Base-by-base conservation (phyloP, 2,797 vertebrate genomes). In the Lateolabrax maculatus region DNA sequence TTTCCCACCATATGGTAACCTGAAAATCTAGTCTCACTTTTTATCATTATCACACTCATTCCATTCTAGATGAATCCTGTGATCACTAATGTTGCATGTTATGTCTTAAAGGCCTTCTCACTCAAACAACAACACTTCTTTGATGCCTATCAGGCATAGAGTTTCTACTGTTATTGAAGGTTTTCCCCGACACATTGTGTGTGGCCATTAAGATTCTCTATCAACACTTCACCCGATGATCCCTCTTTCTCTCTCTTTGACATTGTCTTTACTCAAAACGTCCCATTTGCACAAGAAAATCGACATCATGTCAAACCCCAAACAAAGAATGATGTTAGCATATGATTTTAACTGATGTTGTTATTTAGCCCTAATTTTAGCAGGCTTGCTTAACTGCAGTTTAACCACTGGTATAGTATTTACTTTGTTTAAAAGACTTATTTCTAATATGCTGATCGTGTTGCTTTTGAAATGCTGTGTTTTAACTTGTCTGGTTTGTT, bases 401-500 rank as follows among this genome's bases (percentile, higher is more conserved):
- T 77, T 84, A 69, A 78, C 62, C 23, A 29, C 3, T 51, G 3
- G 27, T 27, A 27, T 25, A 31, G 37, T 51, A 37, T 65, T 25
- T 21, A n/a, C 62, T 63, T 36, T 23, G 16, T 51, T 68, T 64
- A 27, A 36, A 86, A 79, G 9, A 31, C 58, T 68, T 66, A 67
- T 89, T 77, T 81, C 69, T 80, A 80, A 89, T 83, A 58, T 84
- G 64, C 61, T 75, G 60, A 51, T 55, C 70, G 64, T 66, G 58
- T 77, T 78, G 56, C n/a, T 81, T 65, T 80, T 88, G 53, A 72
- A 67, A 62, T 75, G 75, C 65, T 80, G 77, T 94, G 90, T 88
- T 87, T 86, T 94, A 93, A 96, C 84, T 39, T 84, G 75, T 94
- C 75, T 92, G 91, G 86, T 95, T 94, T 95, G 90, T 93, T 89